Percentiles rank a stretch among this genome's conserved stretches.
Evolutionary conservation across 1,140 invertebrate species (phyloP).

Genomic region (roundworm (Caenorhabditis elegans)): WBcel235 BX284603.4:6339501-6340000

Average conservation of each 20-base stretch:
- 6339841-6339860: not conserved
- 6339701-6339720: conserved; percentile 54
- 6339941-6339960: too few species aligned
- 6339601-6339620: not conserved
- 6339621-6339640: not conserved
- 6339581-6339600: too few species aligned
- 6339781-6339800: conserved; percentile 10
- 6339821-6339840: not conserved
- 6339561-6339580: too few species aligned
- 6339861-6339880: not conserved
- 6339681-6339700: conserved; percentile 59
- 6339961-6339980: too few species aligned
- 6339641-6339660: not conserved
- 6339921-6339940: too few species aligned
- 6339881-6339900: too few species aligned
- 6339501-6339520: conserved; percentile 51
- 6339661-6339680: conserved; percentile 49
- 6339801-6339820: conserved; percentile 11
- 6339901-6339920: too few species aligned
- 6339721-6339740: conserved; percentile 60
- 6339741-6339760: conserved; percentile 42
- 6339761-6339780: conserved; percentile 38
- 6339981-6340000: too few species aligned
- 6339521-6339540: too few species aligned
- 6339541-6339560: too few species aligned